These are phyloP conservation scores for Linnaemya tessellans DNA, from an alignment of 2,888 invertebrate genomes.

Conservation along the genomic window DNA sequence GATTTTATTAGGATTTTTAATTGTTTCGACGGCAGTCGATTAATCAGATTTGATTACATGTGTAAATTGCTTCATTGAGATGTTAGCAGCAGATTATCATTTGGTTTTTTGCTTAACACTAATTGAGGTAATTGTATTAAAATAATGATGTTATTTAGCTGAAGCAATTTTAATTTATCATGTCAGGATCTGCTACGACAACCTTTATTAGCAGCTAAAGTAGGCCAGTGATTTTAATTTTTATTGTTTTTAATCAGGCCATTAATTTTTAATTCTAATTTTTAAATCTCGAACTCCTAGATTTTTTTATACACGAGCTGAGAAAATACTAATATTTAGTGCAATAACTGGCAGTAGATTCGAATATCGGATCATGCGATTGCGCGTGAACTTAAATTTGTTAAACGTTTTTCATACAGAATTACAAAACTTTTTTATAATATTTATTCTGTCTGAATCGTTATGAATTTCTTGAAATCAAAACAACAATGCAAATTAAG, in stretches of 20 bases:
- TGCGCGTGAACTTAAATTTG: slow-evolving; percentile 27
- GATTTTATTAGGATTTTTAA: slow-evolving; percentile 51
- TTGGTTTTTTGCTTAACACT: background rate
- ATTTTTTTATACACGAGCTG: too few relatives aligned
- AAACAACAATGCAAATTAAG: slow-evolving; percentile 60
- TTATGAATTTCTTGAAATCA: slow-evolving; percentile 23
- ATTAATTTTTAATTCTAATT: background rate
- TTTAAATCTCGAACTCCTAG: too few relatives aligned
- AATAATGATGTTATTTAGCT: background rate
- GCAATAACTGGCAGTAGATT: too few relatives aligned
- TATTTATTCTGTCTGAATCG: too few relatives aligned
- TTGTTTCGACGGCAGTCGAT: slow-evolving; percentile 43
- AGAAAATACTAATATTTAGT: too few relatives aligned
- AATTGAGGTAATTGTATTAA: background rate
- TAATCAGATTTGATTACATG: background rate
- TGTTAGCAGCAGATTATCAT: background rate
- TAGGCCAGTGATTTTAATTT: background rate
- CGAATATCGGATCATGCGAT: too few relatives aligned
- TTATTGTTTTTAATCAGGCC: too few relatives aligned
- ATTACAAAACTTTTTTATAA: slow-evolving; percentile 65
- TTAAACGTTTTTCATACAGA: slow-evolving; percentile 50
- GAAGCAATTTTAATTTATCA: background rate
- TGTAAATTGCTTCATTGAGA: slow-evolving; percentile 12
- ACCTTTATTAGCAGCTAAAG: background rate
- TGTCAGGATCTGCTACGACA: background rate